Conservation (phyloP, 2,797 vertebrate species). For the Okamejei kenojei region DNA sequence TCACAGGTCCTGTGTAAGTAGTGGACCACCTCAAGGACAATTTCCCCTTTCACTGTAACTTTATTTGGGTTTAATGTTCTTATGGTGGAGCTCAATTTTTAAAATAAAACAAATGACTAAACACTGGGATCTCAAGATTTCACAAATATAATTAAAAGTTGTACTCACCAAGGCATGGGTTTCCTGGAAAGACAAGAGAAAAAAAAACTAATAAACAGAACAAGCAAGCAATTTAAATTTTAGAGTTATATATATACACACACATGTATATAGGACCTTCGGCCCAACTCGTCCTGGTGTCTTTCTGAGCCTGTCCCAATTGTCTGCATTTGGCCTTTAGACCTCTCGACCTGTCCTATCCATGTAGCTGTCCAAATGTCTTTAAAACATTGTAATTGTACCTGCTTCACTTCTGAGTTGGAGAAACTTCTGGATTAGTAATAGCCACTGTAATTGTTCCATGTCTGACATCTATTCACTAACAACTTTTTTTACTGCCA, state of each 20-base stretch:
- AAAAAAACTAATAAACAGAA: neutral
- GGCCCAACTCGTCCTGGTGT: too few relatives aligned
- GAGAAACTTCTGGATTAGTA: neutral
- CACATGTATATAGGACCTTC: too few relatives aligned
- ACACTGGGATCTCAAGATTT: neutral
- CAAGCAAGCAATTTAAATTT: neutral
- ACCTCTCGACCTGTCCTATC: too few relatives aligned
- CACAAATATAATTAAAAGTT: neutral
- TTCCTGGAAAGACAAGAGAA: slow-evolving; percentile 28
- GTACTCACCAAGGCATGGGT: slow-evolving; percentile 26
- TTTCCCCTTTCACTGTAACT: neutral
- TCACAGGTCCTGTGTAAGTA: too few relatives aligned
- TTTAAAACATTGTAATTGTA: too few relatives aligned
- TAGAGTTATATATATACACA: too few relatives aligned
- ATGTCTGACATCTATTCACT: neutral
- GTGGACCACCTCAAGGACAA: too few relatives aligned
- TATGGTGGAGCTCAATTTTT: neutral
- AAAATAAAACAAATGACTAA: neutral
- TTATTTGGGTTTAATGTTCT: neutral
- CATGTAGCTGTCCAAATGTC: too few relatives aligned
- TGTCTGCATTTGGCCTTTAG: too few relatives aligned
- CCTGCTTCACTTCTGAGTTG: neutral
- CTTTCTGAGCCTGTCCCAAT: too few relatives aligned
- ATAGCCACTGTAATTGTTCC: neutral
- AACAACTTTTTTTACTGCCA: neutral